Percentiles rank a stretch among this genome's conserved stretches.
phyloP scores from a whole-genome alignment of 2,113 vertebrate genomes.

The Caloenas nicobarica region DNA sequence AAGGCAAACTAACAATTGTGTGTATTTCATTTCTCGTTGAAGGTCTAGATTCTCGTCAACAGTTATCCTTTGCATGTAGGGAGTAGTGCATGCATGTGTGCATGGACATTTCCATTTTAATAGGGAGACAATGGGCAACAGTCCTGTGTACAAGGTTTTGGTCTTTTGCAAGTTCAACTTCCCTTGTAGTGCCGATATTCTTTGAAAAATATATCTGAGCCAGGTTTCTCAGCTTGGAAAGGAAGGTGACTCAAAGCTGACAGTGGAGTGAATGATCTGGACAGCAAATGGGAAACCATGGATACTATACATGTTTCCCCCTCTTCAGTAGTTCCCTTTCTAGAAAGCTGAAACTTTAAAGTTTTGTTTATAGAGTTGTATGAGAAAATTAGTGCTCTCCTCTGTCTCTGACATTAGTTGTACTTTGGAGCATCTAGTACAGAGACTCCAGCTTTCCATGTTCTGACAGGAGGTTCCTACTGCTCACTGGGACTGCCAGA shows the following conservation, averaged over 20 bases:
- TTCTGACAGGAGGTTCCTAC: accelerated
- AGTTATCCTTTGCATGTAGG: background rate
- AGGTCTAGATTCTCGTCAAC: background rate
- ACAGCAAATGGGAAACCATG: background rate
- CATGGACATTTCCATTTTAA: background rate
- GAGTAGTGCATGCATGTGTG: background rate
- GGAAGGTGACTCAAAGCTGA: background rate
- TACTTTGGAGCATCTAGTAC: background rate
- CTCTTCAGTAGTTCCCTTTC: background rate
- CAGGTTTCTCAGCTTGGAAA: background rate
- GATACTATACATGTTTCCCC: accelerated
- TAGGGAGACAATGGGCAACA: background rate
- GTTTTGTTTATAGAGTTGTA: background rate
- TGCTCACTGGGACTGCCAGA: background rate
- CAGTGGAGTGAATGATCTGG: background rate
- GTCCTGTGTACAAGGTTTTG: background rate
- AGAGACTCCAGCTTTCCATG: background rate
- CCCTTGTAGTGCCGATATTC: background rate
- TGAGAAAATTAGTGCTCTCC: background rate
- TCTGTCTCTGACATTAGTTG: background rate
- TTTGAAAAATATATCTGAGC: background rate
- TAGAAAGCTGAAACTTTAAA: background rate
- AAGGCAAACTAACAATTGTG: background rate
- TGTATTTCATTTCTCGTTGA: background rate
- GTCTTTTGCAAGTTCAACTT: background rate